Evolutionary conservation across 2,888 invertebrate species (phyloP).

Genomic region (Gari tellinella): DNA sequence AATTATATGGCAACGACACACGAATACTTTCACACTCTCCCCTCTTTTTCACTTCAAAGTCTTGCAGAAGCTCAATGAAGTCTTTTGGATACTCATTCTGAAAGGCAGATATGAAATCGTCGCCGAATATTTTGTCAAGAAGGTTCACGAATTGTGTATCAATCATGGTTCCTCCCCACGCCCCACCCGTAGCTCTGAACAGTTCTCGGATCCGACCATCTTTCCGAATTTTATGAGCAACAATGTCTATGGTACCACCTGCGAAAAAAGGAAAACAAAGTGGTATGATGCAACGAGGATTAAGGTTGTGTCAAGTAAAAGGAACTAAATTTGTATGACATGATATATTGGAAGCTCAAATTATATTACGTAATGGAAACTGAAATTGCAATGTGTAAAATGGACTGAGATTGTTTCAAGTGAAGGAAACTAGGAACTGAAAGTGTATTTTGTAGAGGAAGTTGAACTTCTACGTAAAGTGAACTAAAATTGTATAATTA

Average conservation of each 20-base stretch:
- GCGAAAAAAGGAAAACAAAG: constrained; percentile 27
- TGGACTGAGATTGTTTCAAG: too few relatives aligned
- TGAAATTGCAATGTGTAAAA: too few relatives aligned
- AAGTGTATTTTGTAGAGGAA: too few relatives aligned
- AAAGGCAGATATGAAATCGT: constrained; percentile 74
- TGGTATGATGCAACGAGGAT: too few relatives aligned
- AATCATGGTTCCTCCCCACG: constrained; percentile 80
- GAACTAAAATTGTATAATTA: too few relatives aligned
- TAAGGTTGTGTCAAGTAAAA: too few relatives aligned
- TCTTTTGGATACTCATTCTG: constrained; percentile 75
- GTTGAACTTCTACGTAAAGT: too few relatives aligned
- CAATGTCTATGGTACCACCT: constrained; percentile 81
- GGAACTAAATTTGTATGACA: too few relatives aligned
- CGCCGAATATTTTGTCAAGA: constrained; percentile 74
- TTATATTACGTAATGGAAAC: too few relatives aligned
- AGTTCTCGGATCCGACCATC: constrained; percentile 76
- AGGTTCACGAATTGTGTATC: constrained; percentile 76
- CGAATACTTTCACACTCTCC: constrained; percentile 78
- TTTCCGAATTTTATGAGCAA: constrained; percentile 79
- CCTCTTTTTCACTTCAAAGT: constrained; percentile 80
- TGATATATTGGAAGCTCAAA: too few relatives aligned
- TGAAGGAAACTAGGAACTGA: too few relatives aligned
- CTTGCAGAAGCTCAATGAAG: constrained; percentile 76
- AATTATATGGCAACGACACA: constrained; percentile 78
- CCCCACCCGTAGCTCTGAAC: constrained; percentile 80